Evolutionary conservation across 1,140 invertebrate species (phyloP).

Genomic region (Colletes gigas): DNA sequence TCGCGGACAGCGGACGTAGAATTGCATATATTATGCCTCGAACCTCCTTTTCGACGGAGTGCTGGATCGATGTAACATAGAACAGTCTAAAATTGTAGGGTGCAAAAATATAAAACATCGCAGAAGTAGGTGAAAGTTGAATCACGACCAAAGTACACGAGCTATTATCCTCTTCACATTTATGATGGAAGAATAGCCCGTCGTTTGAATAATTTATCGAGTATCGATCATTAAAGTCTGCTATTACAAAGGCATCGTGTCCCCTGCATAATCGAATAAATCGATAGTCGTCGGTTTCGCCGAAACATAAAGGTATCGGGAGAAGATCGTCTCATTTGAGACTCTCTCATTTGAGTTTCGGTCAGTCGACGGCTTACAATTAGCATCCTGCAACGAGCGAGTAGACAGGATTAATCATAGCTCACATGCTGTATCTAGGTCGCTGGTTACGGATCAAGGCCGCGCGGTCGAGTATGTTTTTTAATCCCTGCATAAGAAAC

Average conservation of each 20-base stretch:
- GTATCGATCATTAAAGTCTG: not conserved
- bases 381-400: not conserved
- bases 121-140: constrained; percentile 34
- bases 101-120: not conserved
- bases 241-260: not conserved
- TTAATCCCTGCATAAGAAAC: not conserved
- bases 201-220: constrained; percentile 23
- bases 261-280: not conserved
- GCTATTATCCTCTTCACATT: constrained; percentile 1
- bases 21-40: no score
- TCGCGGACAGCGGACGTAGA: no score
- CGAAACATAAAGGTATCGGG: not conserved
- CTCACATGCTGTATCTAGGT: constrained; percentile 27
- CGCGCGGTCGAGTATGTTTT: constrained; percentile 6
- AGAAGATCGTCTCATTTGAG: no score
- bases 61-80: no score
- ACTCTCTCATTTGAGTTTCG: not conserved
- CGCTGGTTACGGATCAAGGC: constrained; percentile 43
- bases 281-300: not conserved
- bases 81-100: not conserved
- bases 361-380: not conserved
- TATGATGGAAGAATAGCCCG: not conserved
- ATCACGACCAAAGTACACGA: not conserved
- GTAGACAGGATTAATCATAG: constrained; percentile 37
- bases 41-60: no score